These are phyloP conservation scores for Meta bourneti DNA, from an alignment of 2,888 invertebrate genomes.

Conservation along the genomic window DNA sequence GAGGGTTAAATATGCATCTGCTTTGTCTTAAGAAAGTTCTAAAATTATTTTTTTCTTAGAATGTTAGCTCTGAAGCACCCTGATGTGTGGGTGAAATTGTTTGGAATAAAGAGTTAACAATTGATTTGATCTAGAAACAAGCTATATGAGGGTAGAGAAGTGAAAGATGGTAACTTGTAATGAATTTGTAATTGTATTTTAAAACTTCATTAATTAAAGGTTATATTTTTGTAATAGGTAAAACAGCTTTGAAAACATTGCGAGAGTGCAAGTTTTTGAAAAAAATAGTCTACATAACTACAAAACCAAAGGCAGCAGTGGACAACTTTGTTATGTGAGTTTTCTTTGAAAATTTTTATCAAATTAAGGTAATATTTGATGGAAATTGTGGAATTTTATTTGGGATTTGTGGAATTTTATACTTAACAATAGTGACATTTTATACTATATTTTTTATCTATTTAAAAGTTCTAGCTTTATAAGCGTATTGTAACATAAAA, in stretches of 20 bases:
- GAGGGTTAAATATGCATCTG: too few species aligned
- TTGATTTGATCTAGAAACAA: too few species aligned
- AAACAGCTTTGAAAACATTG: slow-evolving; percentile 81
- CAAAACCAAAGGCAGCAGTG: slow-evolving; percentile 82
- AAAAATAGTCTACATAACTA: slow-evolving; percentile 83
- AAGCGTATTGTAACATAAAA: background rate
- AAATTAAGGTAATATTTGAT: background rate
- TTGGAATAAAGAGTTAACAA: too few species aligned
- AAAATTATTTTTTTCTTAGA: too few species aligned
- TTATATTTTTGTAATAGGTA: slow-evolving; percentile 78
- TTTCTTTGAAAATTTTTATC: background rate
- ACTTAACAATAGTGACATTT: background rate
- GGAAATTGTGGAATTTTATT: background rate
- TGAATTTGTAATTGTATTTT: background rate
- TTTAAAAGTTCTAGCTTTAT: background rate
- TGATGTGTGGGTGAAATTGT: too few species aligned
- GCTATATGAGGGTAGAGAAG: too few species aligned
- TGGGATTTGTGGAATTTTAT: background rate
- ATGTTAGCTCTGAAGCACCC: too few species aligned
- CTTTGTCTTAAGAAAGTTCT: too few species aligned
- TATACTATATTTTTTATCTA: background rate
- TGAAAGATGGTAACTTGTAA: background rate
- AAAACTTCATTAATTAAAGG: background rate
- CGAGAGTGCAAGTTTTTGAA: slow-evolving; percentile 81
- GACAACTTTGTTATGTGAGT: slow-evolving; percentile 80